Conservation (phyloP, 2,888 invertebrate species). For the Venusia cambrica region DNA sequence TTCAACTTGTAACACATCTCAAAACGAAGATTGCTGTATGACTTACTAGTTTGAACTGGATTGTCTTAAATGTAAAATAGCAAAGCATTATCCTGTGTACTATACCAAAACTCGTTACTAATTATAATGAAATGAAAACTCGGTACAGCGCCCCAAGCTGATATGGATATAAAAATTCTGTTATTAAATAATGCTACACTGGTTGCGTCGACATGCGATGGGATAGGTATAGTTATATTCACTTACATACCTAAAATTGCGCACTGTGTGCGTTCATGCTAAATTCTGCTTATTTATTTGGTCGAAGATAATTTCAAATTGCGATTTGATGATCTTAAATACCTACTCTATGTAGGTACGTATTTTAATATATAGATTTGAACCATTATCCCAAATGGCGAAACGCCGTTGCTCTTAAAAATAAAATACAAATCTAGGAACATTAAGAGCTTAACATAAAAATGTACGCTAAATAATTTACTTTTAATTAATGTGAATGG, state of each 20-base stretch:
- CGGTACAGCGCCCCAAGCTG: too few relatives aligned
- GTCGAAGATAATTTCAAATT: slow-evolving; percentile 20
- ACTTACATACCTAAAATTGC: background rate
- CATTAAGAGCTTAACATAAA: slow-evolving; percentile 68
- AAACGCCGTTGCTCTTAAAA: slow-evolving; percentile 35
- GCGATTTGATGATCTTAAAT: slow-evolving; percentile 11
- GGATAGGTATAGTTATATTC: too few relatives aligned
- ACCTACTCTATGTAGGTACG: slow-evolving; percentile 7
- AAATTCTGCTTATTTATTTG: slow-evolving; percentile 17
- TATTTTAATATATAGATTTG: slow-evolving; percentile 11
- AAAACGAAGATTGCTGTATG: too few relatives aligned
- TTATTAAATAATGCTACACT: too few relatives aligned
- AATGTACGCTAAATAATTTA: slow-evolving; percentile 68
- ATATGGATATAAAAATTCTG: too few relatives aligned
- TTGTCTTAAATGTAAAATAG: too few relatives aligned
- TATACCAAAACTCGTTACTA: too few relatives aligned
- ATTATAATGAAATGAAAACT: too few relatives aligned
- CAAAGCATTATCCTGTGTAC: too few relatives aligned
- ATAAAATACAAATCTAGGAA: slow-evolving; percentile 74
- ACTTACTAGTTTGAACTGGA: too few relatives aligned
- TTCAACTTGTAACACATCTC: too few relatives aligned
- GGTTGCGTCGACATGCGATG: too few relatives aligned
- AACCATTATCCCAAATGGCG: slow-evolving; percentile 22
- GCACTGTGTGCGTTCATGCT: slow-evolving; percentile 1
- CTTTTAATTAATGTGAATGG: slow-evolving; percentile 28